These are phyloP conservation scores for Emydura subglobosa DNA, from an alignment of 2,113 vertebrate genomes.

Conservation along the genomic window DNA sequence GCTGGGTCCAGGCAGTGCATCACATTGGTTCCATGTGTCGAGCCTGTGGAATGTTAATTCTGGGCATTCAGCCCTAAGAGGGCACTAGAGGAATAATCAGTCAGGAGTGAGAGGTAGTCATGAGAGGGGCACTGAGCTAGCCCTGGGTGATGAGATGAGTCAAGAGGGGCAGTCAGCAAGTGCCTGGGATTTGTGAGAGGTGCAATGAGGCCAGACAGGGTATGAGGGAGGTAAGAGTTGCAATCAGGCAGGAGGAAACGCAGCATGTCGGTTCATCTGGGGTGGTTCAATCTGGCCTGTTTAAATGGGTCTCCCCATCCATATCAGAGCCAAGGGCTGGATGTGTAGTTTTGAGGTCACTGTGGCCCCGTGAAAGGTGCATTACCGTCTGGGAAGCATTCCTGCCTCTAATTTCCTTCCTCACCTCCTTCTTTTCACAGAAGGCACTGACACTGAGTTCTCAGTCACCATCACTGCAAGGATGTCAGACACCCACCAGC, in stretches of 20 bases:
- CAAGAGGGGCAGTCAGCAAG: rapidly evolving
- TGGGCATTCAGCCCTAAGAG: not conserved
- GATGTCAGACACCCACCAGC: not conserved
- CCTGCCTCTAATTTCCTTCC: not conserved
- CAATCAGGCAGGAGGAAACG: not conserved
- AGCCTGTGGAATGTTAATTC: not conserved
- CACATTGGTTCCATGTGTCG: not conserved
- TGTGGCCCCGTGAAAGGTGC: not conserved
- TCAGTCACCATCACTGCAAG: not conserved
- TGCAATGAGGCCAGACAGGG: not conserved
- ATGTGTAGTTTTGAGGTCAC: not conserved
- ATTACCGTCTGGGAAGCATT: not conserved
- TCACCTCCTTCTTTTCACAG: not conserved
- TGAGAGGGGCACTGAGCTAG: not conserved
- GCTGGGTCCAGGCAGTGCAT: not conserved
- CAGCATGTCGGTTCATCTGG: not conserved
- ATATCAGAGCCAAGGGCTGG: not conserved
- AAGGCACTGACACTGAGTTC: not conserved
- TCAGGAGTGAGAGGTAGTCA: not conserved
- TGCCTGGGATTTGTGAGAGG: rapidly evolving
- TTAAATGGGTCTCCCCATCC: not conserved
- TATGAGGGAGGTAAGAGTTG: too few species aligned
- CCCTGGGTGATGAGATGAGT: not conserved
- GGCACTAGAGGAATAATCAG: not conserved
- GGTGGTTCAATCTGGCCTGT: not conserved